Percentiles rank a stretch among this genome's conserved stretches.
Evolutionary conservation across 2,113 vertebrate genomes (phyloP).

Genomic region (Lampris megalopsis): DNA sequence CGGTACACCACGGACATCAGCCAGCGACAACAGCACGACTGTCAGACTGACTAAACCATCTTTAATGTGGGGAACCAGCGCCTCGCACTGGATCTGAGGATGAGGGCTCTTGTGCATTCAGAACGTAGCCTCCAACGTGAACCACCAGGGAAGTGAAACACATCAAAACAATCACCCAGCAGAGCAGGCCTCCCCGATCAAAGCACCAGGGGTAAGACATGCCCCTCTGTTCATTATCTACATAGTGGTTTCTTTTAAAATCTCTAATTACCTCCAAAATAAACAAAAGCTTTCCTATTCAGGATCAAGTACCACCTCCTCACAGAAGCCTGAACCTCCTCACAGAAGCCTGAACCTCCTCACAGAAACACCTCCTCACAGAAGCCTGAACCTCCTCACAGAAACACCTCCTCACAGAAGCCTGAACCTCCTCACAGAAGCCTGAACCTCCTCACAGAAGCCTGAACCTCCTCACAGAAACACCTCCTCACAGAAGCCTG

Average conservation of each 20-base stretch:
- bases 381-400: constrained; percentile 10
- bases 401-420: background rate
- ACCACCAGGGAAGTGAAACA: constrained; percentile 12
- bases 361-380: background rate
- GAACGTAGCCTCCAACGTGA: constrained; percentile 10
- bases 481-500: too few species aligned
- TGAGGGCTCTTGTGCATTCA: constrained; percentile 15
- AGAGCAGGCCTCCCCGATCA: constrained; percentile 27
- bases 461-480: background rate
- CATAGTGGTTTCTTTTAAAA: constrained; percentile 14
- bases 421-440: constrained; percentile 12
- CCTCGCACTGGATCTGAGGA: background rate
- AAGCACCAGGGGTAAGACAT: constrained; percentile 28
- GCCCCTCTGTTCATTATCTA: constrained; percentile 38
- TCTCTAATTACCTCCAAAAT: constrained; percentile 52
- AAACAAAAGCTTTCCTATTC: constrained; percentile 20
- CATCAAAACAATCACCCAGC: constrained; percentile 9
- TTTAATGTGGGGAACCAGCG: background rate
- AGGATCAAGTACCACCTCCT: background rate
- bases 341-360: constrained; percentile 12
- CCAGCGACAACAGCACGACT: background rate
- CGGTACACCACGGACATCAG: too few species aligned
- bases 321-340: constrained; percentile 12
- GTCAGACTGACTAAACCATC: background rate
- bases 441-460: background rate